Conservation (phyloP, 2,113 vertebrate species). For the Lanius collurio region DNA sequence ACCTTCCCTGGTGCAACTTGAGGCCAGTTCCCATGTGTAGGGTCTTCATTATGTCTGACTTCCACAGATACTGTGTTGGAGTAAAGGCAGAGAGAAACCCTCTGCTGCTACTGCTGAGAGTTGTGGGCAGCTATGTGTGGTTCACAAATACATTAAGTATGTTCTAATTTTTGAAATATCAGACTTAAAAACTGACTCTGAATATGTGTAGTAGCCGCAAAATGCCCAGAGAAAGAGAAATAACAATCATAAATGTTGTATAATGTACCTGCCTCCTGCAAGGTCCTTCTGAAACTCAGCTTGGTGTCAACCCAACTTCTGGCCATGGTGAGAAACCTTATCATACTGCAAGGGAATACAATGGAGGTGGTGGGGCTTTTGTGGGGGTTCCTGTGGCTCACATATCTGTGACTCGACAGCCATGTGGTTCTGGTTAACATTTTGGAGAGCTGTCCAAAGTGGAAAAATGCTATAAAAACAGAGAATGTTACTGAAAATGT, state of each 20-base stretch:
- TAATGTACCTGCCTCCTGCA: not conserved
- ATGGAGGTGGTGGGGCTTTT: not conserved
- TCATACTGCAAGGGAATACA: not conserved
- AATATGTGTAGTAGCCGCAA: not conserved
- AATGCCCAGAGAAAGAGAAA: not conserved
- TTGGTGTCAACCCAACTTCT: not conserved
- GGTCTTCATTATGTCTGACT: not conserved
- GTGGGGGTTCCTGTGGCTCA: not conserved
- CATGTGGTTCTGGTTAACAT: conserved; percentile 29
- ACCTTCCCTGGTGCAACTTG: not conserved
- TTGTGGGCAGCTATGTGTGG: fast-evolving
- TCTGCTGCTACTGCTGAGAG: not conserved
- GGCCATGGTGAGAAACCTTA: not conserved
- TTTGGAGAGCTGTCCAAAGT: not conserved
- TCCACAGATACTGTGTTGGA: not conserved
- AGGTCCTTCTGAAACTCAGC: not conserved
- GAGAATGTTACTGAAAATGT: not conserved
- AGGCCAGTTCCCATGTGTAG: not conserved
- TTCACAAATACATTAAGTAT: not conserved
- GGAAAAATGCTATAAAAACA: conserved; percentile 1
- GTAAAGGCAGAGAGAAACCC: not conserved
- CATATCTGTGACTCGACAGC: not conserved
- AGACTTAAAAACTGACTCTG: not conserved
- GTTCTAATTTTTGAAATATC: not conserved
- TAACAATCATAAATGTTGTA: not conserved